A percentile compares a stretch with the other conserved stretches of the same genome.
Evolutionary conservation across 2,888 invertebrate species (phyloP).

Genomic region (Acanthosepion esculentum): DNA sequence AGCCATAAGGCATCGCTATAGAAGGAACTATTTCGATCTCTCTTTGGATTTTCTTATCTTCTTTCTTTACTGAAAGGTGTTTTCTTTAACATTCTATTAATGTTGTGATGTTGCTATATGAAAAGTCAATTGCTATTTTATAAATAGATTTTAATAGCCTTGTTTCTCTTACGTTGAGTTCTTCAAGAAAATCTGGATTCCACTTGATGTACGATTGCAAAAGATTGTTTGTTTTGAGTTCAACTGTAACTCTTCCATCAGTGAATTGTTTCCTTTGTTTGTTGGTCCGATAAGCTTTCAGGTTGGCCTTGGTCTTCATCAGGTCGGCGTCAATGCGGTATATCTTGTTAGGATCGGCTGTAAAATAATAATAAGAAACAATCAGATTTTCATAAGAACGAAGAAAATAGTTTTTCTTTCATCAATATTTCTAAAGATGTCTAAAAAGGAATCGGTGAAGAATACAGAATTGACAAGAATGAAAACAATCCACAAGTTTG

Average conservation of each 20-base stretch:
- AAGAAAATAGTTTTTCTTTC: background rate
- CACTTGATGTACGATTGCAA: background rate
- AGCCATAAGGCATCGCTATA: background rate
- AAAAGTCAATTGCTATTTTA: too few relatives aligned
- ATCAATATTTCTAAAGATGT: too few relatives aligned
- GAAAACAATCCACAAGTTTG: too few relatives aligned
- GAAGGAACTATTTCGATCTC: background rate
- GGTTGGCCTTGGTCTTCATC: background rate
- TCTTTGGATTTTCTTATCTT: background rate
- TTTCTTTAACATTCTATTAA: background rate
- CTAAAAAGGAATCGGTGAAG: too few relatives aligned
- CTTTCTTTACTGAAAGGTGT: background rate
- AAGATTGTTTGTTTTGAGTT: background rate
- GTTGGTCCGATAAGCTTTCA: background rate
- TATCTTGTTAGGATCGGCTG: background rate
- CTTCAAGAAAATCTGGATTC: constrained; percentile 1
- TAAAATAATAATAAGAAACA: background rate
- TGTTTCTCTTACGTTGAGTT: background rate
- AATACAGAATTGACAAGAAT: too few relatives aligned
- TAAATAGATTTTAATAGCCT: background rate
- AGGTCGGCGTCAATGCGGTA: constrained; percentile 16
- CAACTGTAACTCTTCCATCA: background rate
- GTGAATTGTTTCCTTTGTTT: background rate
- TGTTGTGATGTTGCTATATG: background rate
- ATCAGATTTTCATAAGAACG: background rate